Evolutionary conservation across 2,797 vertebrate species (phyloP).

Genomic region (Protonibea diacanthus): DNA sequence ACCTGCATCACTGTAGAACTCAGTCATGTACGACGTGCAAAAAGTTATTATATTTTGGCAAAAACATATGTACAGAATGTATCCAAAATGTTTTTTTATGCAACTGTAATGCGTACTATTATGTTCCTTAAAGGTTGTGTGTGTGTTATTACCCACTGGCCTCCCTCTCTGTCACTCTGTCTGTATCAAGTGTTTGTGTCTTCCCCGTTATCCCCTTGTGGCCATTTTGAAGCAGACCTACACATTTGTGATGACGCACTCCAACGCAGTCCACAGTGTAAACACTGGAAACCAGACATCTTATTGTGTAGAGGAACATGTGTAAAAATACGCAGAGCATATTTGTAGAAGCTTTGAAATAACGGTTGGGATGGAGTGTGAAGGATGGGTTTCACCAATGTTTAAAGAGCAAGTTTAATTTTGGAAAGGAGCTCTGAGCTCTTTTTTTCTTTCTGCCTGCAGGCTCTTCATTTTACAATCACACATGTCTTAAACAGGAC

Average conservation of each 20-base stretch:
- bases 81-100: background rate
- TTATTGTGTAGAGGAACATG: conserved; percentile 64
- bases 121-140: background rate
- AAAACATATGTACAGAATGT: conserved; percentile 4
- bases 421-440: conserved; percentile 44
- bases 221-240: conserved; percentile 40
- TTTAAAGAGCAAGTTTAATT: conserved; percentile 65
- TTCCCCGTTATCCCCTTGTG: background rate
- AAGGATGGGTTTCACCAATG: conserved; percentile 66
- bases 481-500: conserved; percentile 28
- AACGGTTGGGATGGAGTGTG: conserved; percentile 45
- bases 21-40: background rate
- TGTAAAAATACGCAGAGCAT: conserved; percentile 67
- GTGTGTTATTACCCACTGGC: background rate
- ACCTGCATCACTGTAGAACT: background rate
- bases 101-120: no score
- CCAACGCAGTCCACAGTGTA: conserved; percentile 47
- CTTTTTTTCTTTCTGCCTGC: conserved; percentile 32
- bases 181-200: conserved; percentile 12
- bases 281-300: conserved; percentile 74
- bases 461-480: conserved; percentile 49
- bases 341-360: conserved; percentile 64
- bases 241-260: conserved; percentile 59
- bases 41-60: conserved; percentile 5
- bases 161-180: conserved; percentile 17